Evolutionary conservation across 2,888 invertebrate species (phyloP).

Genomic region (Hemithea aestivaria): DNA sequence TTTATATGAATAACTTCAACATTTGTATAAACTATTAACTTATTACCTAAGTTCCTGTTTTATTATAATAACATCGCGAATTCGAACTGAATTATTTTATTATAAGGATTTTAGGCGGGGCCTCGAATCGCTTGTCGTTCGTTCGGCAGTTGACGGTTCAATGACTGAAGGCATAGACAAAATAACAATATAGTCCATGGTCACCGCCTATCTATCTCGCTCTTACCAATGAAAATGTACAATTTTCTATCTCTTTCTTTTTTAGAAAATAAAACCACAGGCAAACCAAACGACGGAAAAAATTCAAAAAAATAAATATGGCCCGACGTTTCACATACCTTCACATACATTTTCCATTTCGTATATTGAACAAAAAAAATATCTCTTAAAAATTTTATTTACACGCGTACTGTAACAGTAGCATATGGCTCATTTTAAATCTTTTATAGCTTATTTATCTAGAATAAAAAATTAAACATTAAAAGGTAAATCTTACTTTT

Average conservation of each 20-base stretch:
- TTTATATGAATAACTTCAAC: neutral
- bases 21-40: slow-evolving; percentile 13
- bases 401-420: too few species aligned
- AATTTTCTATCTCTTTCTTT: slow-evolving; percentile 1
- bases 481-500: too few species aligned
- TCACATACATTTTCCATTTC: too few species aligned
- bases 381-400: too few species aligned
- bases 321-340: too few species aligned
- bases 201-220: slow-evolving; percentile 12
- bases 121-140: slow-evolving; percentile 66
- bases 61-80: slow-evolving; percentile 70
- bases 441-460: too few species aligned
- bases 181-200: slow-evolving; percentile 33
- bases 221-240: neutral
- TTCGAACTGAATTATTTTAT: slow-evolving; percentile 63
- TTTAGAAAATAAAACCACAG: slow-evolving; percentile 6
- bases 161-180: slow-evolving; percentile 55
- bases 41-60: slow-evolving; percentile 59
- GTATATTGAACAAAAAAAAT: too few species aligned
- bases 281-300: slow-evolving; percentile 1
- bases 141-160: slow-evolving; percentile 68
- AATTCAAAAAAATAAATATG: neutral
- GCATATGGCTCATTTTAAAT: too few species aligned
- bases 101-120: slow-evolving; percentile 71
- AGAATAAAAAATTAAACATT: too few species aligned